Percentiles rank a stretch among this genome's conserved stretches.
Conservation (phyloP, 2,113 vertebrate species). For the Pardalotus punctatus region DNA sequence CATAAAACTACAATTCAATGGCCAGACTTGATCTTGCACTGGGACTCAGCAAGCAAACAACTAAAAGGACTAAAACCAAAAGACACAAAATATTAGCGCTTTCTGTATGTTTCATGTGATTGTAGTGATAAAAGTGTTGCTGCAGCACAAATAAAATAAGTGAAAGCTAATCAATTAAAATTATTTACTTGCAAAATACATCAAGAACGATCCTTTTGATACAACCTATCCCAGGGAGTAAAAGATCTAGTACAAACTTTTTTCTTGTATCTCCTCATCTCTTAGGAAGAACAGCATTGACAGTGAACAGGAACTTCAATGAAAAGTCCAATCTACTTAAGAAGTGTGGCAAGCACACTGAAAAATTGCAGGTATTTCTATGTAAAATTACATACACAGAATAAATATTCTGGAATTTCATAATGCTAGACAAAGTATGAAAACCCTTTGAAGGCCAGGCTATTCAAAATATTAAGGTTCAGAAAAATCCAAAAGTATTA, state of each 20-base stretch:
- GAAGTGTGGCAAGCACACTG: neutral
- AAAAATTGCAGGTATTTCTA: neutral
- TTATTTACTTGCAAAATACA: neutral
- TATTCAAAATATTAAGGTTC: conserved; percentile 30
- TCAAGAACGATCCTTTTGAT: neutral
- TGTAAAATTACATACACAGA: neutral
- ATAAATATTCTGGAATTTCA: neutral
- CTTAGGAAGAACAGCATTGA: neutral
- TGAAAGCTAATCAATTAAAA: neutral
- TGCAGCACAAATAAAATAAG: neutral
- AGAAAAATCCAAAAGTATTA: conserved; percentile 1
- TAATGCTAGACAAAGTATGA: neutral
- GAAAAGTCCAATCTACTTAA: neutral
- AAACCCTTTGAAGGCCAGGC: neutral
- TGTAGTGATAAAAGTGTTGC: fast-evolving
- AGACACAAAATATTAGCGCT: neutral
- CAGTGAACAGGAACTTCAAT: neutral
- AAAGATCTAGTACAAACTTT: neutral
- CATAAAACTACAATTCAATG: neutral
- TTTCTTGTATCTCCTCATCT: neutral
- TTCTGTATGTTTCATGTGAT: fast-evolving
- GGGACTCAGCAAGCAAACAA: neutral
- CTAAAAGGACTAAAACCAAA: neutral
- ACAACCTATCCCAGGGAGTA: fast-evolving
- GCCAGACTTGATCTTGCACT: neutral